phyloP scores from a whole-genome alignment of 2,888 invertebrate genomes.

The Mimas tiliae region DNA sequence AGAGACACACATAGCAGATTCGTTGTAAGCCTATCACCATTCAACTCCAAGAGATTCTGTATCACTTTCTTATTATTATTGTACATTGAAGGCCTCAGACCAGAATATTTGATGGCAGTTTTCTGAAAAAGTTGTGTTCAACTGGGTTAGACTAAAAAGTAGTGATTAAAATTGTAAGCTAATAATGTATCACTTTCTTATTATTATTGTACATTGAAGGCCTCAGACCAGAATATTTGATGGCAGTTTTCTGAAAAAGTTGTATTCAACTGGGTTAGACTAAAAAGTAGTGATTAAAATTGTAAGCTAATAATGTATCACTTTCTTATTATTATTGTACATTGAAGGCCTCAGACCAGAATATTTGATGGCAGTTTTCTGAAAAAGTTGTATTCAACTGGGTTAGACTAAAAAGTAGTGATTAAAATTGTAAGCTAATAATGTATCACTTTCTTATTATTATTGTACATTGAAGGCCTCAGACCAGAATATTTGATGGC shows the following conservation, averaged over 20 bases:
- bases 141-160: not conserved
- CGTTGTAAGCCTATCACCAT: slow-evolving; percentile 76
- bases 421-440: not conserved
- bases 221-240: slow-evolving; percentile 85
- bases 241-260: slow-evolving; percentile 79
- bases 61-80: slow-evolving; percentile 82
- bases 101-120: slow-evolving; percentile 84
- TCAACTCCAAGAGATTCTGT: slow-evolving; percentile 85
- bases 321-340: slow-evolving; percentile 83
- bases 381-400: slow-evolving; percentile 37
- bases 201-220: slow-evolving; percentile 81
- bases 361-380: slow-evolving; percentile 85
- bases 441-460: slow-evolving; percentile 83
- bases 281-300: not conserved
- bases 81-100: slow-evolving; percentile 82
- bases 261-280: not conserved
- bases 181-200: slow-evolving; percentile 78
- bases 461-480: slow-evolving; percentile 81
- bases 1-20: slow-evolving; percentile 84
- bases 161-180: not conserved
- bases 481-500: slow-evolving; percentile 85
- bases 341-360: slow-evolving; percentile 82
- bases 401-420: not conserved
- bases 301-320: slow-evolving; percentile 61
- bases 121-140: slow-evolving; percentile 68